Conservation (phyloP, 2,888 invertebrate species). For the Luperina nickerlii region DNA sequence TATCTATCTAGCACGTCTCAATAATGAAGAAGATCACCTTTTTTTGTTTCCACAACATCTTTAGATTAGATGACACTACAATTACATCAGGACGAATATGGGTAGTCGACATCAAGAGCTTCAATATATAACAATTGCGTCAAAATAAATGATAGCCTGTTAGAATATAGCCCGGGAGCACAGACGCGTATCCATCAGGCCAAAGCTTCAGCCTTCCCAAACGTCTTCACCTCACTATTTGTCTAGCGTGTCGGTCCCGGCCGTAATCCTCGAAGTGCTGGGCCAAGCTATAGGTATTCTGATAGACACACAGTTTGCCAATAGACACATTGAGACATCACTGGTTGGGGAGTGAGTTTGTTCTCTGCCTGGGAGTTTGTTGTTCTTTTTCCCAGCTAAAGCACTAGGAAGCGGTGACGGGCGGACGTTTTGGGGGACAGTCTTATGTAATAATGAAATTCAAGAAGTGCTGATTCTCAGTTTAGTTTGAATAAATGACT, state of each 20-base stretch:
- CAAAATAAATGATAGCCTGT: conserved; percentile 21
- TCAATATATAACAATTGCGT: neutral
- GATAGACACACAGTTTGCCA: conserved; percentile 6
- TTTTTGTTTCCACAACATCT: too few species aligned
- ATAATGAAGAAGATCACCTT: too few species aligned
- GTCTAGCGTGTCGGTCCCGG: conserved; percentile 33
- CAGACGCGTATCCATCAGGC: conserved; percentile 45
- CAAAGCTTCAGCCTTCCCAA: conserved; percentile 26
- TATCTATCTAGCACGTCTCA: neutral
- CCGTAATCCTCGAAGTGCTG: conserved; percentile 19
- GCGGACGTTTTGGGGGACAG: neutral
- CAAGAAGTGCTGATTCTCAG: neutral
- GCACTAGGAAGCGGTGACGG: neutral
- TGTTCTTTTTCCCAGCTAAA: neutral
- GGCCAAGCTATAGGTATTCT: conserved; percentile 19
- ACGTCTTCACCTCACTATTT: conserved; percentile 55
- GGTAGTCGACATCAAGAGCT: too few species aligned
- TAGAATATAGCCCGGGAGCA: conserved; percentile 7
- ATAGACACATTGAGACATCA: conserved; percentile 3
- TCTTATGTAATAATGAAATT: neutral
- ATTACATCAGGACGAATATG: neutral
- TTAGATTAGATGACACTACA: neutral
- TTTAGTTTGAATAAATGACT: neutral
- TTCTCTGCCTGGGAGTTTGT: neutral
- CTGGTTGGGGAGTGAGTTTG: neutral